Evolutionary conservation across 1,140 invertebrate species (phyloP).

Genomic region (Drosophila ironensis): DNA sequence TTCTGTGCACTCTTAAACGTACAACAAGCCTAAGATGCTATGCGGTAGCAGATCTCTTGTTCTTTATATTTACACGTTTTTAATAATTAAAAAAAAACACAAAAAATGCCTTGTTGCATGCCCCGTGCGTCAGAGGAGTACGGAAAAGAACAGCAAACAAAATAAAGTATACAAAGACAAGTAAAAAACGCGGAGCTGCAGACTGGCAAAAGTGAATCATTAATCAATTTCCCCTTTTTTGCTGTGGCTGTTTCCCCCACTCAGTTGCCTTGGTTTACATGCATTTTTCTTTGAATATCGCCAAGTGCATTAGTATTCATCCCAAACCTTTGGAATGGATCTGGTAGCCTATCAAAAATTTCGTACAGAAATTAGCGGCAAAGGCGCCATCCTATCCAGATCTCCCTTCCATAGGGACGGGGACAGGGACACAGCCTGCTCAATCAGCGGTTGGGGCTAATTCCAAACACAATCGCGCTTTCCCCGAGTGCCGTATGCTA

Average conservation of each 20-base stretch:
- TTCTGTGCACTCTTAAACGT: too few relatives aligned
- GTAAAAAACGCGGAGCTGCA: constrained; percentile 7
- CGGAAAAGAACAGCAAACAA: constrained; percentile 23
- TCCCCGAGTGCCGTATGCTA: constrained; percentile 27
- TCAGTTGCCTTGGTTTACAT: not conserved
- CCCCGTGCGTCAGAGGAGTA: constrained; percentile 37
- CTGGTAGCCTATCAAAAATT: not conserved
- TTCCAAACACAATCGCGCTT: constrained; percentile 26
- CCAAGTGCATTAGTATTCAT: too few relatives aligned
- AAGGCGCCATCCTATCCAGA: too few relatives aligned
- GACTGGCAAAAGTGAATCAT: constrained; percentile 12
- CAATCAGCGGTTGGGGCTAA: constrained; percentile 23
- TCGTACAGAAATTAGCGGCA: too few relatives aligned
- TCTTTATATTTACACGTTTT: too few relatives aligned
- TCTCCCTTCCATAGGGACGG: too few relatives aligned
- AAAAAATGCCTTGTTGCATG: constrained; percentile 52
- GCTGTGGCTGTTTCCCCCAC: not conserved
- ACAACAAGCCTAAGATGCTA: too few relatives aligned
- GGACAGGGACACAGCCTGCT: not conserved
- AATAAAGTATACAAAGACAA: not conserved
- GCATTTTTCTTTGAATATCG: too few relatives aligned
- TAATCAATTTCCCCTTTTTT: constrained; percentile 7
- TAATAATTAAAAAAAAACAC: too few relatives aligned
- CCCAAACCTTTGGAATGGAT: not conserved
- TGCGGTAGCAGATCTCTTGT: too few relatives aligned